phyloP scores from a whole-genome alignment of 1,140 invertebrate genomes.

The Cryptotermes secundus region DNA sequence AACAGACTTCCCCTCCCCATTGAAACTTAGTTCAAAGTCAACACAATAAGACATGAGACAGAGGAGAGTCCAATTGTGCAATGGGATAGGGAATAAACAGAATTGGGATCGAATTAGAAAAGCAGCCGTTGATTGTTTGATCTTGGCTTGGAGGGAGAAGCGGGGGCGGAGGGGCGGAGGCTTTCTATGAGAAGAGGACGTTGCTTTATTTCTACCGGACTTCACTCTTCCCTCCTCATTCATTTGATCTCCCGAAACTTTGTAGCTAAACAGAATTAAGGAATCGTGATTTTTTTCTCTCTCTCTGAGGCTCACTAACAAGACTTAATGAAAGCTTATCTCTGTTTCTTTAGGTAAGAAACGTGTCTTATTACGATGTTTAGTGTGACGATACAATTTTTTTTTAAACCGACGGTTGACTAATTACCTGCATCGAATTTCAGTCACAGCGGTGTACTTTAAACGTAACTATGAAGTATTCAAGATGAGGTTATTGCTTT shows the following conservation, averaged over 20 bases:
- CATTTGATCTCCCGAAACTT: constrained; percentile 13
- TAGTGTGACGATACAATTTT: background rate
- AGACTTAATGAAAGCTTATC: background rate
- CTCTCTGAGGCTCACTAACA: background rate
- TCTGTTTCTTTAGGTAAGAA: background rate
- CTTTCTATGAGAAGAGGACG: background rate
- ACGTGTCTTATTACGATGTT: background rate
- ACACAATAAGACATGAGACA: constrained; percentile 7
- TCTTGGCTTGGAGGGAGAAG: background rate
- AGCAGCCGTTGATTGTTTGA: constrained; percentile 15
- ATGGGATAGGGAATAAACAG: background rate
- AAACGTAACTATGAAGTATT: background rate
- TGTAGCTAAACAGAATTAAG: constrained; percentile 19
- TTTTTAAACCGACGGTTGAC: constrained; percentile 6
- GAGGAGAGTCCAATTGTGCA: constrained; percentile 2
- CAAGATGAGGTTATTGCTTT: background rate
- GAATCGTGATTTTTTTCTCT: background rate
- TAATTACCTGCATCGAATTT: constrained; percentile 9
- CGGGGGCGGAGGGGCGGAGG: background rate
- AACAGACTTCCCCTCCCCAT: background rate
- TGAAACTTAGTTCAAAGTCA: constrained; percentile 19
- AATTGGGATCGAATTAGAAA: constrained; percentile 18
- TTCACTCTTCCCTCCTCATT: background rate
- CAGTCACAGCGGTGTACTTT: background rate
- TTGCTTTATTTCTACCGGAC: background rate